Conservation (phyloP, 2,888 invertebrate genomes). For the Drosophila koepferae region DNA sequence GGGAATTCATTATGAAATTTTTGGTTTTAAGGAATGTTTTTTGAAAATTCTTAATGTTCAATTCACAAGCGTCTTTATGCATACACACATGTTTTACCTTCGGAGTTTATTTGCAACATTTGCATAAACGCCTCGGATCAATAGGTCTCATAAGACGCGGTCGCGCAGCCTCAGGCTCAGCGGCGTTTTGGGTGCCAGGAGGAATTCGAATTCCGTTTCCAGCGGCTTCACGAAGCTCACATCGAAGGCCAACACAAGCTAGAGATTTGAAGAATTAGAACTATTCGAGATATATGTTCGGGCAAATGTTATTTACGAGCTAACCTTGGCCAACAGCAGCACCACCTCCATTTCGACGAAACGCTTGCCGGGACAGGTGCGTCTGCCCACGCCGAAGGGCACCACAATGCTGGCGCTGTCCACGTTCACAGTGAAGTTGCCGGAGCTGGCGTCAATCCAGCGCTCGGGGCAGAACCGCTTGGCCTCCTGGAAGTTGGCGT, state of each 20-base stretch:
- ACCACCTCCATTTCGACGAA: conserved; percentile 92
- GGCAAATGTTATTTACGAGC: conserved; percentile 5
- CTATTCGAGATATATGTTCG: neutral
- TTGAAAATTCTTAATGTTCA: neutral
- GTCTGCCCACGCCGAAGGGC: conserved; percentile 92
- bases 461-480: conserved; percentile 91
- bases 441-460: conserved; percentile 87
- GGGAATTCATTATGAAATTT: neutral
- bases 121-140: conserved; percentile 13
- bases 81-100: conserved; percentile 14
- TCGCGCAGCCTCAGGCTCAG: conserved; percentile 89
- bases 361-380: conserved; percentile 94
- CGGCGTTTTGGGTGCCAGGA: conserved; percentile 91
- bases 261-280: conserved; percentile 37
- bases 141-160: conserved; percentile 83
- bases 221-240: conserved; percentile 89
- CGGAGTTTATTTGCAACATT: conserved; percentile 24
- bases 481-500: conserved; percentile 91
- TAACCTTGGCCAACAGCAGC: conserved; percentile 90
- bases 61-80: conserved; percentile 14
- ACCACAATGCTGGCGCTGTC: conserved; percentile 88
- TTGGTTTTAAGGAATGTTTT: conserved; percentile 6
- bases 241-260: conserved; percentile 90
- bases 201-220: conserved; percentile 92
- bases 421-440: conserved; percentile 83